phyloP scores from a whole-genome alignment of 1,140 invertebrate species.

The Caenorhabditis remanei region DNA sequence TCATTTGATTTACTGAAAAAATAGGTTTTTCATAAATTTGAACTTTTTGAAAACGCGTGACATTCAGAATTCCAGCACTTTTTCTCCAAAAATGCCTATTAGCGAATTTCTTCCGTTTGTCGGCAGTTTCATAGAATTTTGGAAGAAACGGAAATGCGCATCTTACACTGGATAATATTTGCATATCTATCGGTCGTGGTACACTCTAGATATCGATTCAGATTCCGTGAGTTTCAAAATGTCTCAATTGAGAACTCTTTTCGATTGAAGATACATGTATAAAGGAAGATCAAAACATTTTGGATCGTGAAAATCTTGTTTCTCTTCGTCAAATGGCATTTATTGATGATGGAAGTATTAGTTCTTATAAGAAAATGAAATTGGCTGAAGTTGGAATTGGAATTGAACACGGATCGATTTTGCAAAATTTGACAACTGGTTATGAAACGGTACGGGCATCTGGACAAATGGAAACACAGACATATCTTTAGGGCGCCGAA shows the following conservation, averaged over 20 bases:
- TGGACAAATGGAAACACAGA: too few species aligned
- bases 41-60: too few species aligned
- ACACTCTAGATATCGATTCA: slow-evolving; percentile 1
- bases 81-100: too few species aligned
- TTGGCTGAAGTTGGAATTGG: not conserved
- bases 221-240: slow-evolving; percentile 25
- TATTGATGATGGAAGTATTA: slow-evolving; percentile 17
- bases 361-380: too few species aligned
- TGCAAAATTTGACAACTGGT: not conserved
- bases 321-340: not conserved
- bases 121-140: too few species aligned
- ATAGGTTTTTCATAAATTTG: too few species aligned
- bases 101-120: too few species aligned
- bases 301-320: not conserved
- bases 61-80: too few species aligned
- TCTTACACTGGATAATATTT: slow-evolving; percentile 8
- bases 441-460: not conserved
- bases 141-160: not conserved
- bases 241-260: not conserved
- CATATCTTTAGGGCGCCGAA: slow-evolving; percentile 17
- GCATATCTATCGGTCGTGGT: not conserved
- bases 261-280: not conserved
- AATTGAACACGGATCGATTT: not conserved
- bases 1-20: too few species aligned
- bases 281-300: slow-evolving; percentile 2